Evolutionary conservation across 2,113 vertebrate genomes (phyloP).

Genomic region (Nibea coibor): DNA sequence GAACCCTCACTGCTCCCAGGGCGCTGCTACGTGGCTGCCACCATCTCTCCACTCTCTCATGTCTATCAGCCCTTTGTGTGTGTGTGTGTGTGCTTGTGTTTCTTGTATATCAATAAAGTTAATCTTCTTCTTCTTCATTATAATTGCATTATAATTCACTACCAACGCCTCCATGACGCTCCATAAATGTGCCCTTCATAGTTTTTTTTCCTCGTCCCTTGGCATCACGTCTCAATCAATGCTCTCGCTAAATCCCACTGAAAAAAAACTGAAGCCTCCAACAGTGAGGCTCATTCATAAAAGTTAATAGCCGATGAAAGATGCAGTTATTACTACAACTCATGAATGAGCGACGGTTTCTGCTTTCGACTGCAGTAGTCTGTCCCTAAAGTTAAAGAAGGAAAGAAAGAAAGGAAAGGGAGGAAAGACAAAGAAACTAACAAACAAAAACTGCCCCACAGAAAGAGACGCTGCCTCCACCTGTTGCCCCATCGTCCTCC

Average conservation of each 20-base stretch:
- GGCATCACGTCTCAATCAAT: constrained; percentile 16
- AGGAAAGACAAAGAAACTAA: background rate
- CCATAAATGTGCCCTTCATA: too few species aligned
- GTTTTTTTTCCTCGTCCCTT: too few species aligned
- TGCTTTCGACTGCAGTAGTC: background rate
- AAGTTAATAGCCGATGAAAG: constrained; percentile 55
- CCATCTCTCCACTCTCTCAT: too few species aligned
- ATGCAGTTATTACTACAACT: constrained; percentile 49
- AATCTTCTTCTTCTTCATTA: too few species aligned
- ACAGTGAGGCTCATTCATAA: constrained; percentile 62
- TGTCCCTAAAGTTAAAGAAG: background rate
- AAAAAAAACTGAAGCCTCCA: constrained; percentile 7
- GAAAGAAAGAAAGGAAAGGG: background rate
- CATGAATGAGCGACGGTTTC: constrained; percentile 23
- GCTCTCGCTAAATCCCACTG: constrained; percentile 37
- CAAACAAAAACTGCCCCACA: background rate
- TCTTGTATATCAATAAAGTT: too few species aligned
- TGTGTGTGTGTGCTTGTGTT: too few species aligned
- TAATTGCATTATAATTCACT: too few species aligned
- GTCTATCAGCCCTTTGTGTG: too few species aligned
- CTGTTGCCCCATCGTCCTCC: constrained; percentile 48
- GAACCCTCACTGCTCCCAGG: too few species aligned
- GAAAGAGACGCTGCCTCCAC: constrained; percentile 58
- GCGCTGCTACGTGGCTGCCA: too few species aligned
- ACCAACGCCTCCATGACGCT: too few species aligned